phyloP scores from a whole-genome alignment of 2,888 invertebrate species.

The Congeria kusceri region DNA sequence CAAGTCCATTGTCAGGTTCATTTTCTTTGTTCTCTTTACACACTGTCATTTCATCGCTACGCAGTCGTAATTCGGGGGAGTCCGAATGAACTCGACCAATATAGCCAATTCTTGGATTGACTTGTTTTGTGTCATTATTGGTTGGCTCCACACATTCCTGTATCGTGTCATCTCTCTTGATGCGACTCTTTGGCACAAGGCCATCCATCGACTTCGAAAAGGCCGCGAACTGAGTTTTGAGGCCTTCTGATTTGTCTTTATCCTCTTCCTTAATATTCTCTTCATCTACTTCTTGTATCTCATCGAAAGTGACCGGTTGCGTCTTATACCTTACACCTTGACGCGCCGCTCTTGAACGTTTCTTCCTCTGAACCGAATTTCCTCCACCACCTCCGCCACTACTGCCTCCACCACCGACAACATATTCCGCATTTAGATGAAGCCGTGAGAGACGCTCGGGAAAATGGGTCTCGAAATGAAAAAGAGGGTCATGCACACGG shows the following conservation, averaged over 20 bases:
- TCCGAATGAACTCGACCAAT: slow-evolving; percentile 44
- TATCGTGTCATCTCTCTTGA: slow-evolving; percentile 45
- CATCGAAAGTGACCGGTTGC: slow-evolving; percentile 91
- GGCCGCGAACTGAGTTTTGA: slow-evolving; percentile 78
- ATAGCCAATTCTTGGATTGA: slow-evolving; percentile 29
- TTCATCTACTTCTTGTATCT: slow-evolving; percentile 92
- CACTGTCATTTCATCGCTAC: slow-evolving; percentile 26
- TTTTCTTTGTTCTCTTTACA: slow-evolving; percentile 71
- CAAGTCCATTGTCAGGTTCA: slow-evolving; percentile 41
- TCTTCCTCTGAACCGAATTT: slow-evolving; percentile 85
- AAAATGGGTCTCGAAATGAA: slow-evolving; percentile 89
- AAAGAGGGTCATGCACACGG: slow-evolving; percentile 80
- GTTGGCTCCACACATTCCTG: slow-evolving; percentile 44
- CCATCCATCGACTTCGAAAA: slow-evolving; percentile 84
- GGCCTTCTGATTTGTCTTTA: slow-evolving; percentile 45
- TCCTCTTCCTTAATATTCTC: slow-evolving; percentile 68
- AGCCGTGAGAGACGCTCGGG: slow-evolving; percentile 89
- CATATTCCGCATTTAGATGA: slow-evolving; percentile 84
- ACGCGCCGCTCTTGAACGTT: slow-evolving; percentile 87
- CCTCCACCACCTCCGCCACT: not conserved
- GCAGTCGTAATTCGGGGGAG: slow-evolving; percentile 59
- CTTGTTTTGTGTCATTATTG: slow-evolving; percentile 16
- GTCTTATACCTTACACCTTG: slow-evolving; percentile 88
- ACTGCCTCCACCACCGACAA: slow-evolving; percentile 39
- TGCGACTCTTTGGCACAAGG: slow-evolving; percentile 70